Percentiles rank a stretch among this genome's conserved stretches.
Conservation (phyloP, 2,113 vertebrate species). For the Ciconia boyciana region DNA sequence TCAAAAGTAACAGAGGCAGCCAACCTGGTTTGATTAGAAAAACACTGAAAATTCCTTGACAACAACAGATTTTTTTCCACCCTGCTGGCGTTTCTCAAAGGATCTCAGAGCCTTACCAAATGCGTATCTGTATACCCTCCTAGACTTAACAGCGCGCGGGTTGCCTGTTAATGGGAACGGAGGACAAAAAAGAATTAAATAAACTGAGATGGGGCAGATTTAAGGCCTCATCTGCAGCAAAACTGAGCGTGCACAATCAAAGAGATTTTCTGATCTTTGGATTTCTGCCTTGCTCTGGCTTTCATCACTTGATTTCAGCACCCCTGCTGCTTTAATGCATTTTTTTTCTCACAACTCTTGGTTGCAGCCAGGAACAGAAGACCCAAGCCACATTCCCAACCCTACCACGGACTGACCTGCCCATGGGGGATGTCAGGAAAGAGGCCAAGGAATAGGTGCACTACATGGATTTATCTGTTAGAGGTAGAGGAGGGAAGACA, state of each 20-base stretch:
- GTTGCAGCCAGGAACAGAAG: background rate
- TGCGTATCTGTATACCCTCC: fast-evolving
- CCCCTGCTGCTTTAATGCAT: background rate
- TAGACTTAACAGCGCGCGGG: fast-evolving
- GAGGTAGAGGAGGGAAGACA: background rate
- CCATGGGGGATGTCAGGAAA: background rate
- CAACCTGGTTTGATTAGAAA: background rate
- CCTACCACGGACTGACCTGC: background rate
- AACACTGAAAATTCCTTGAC: background rate
- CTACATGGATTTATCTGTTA: background rate
- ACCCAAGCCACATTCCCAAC: background rate
- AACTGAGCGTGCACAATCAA: background rate
- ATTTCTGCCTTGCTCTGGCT: background rate
- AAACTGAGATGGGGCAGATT: background rate
- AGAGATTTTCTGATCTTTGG: background rate
- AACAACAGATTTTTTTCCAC: background rate
- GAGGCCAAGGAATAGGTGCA: background rate
- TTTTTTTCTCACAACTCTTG: background rate
- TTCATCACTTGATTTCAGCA: background rate
- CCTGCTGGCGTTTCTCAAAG: background rate
- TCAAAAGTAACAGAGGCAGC: background rate
- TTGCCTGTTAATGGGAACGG: background rate
- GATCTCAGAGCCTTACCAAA: background rate
- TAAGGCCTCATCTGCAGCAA: background rate
- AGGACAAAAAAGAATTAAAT: no score